Percentiles rank a stretch among this genome's conserved stretches.
These are phyloP conservation scores for Tetranychus urticae DNA, from an alignment of 1,140 invertebrate species.

Conservation along the genomic window DNA sequence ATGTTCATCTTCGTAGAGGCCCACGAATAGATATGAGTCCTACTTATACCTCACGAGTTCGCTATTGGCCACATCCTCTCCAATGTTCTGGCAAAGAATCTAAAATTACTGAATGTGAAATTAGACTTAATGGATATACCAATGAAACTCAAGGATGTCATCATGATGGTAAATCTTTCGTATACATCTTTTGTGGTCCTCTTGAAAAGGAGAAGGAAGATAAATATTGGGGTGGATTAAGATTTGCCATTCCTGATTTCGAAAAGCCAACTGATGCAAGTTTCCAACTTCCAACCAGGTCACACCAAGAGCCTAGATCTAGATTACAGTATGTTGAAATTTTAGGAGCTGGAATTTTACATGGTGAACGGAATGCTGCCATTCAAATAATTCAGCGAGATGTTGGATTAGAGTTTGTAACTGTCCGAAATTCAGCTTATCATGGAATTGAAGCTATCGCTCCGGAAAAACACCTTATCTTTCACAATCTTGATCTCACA, in stretches of 20 bases:
- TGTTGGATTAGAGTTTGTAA: conserved; percentile 31
- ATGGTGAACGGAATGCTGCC: conserved; percentile 79
- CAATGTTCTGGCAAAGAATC: conserved; percentile 55
- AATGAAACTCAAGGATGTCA: conserved; percentile 48
- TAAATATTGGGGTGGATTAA: conserved; percentile 86
- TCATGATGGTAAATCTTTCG: conserved; percentile 59
- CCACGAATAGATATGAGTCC: conserved; percentile 56
- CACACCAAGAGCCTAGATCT: background rate
- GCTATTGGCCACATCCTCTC: conserved; percentile 84
- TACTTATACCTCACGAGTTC: conserved; percentile 55
- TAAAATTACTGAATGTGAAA: conserved; percentile 57
- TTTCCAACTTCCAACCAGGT: conserved; percentile 2
- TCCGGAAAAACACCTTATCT: conserved; percentile 43
- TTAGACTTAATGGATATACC: conserved; percentile 64
- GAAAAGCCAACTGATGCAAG: conserved; percentile 56
- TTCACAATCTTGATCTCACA: conserved; percentile 33
- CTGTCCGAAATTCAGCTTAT: conserved; percentile 55
- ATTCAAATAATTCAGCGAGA: conserved; percentile 44
- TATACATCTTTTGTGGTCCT: conserved; percentile 72
- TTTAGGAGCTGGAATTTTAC: conserved; percentile 78
- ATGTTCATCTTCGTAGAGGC: conserved; percentile 58
- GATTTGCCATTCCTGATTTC: conserved; percentile 67
- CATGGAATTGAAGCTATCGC: conserved; percentile 80
- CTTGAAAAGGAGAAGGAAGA: conserved; percentile 20
- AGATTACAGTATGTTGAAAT: conserved; percentile 56